A percentile compares a stretch with the other conserved stretches of the same genome.
Evolutionary conservation across 2,888 invertebrate species (phyloP).

Genomic region (Holacanthella duospinosa): DNA sequence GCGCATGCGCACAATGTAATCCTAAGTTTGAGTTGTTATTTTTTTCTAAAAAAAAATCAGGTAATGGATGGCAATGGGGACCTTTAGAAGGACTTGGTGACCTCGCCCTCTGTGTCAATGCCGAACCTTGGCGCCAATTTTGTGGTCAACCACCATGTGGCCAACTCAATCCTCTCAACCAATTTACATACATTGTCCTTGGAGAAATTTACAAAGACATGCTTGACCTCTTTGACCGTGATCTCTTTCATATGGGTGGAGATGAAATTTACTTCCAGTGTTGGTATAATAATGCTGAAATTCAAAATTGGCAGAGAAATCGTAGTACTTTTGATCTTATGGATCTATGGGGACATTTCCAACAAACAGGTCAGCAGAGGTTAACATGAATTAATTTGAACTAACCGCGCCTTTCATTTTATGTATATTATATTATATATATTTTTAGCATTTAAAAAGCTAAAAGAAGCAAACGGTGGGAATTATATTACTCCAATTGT

Average conservation of each 20-base stretch:
- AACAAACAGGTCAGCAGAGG: conserved; percentile 43
- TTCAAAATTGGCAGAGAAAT: conserved; percentile 55
- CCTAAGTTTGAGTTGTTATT: background rate
- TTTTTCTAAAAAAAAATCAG: conserved; percentile 20
- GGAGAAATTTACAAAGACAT: conserved; percentile 61
- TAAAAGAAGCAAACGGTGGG: conserved; percentile 50
- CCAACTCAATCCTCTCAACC: conserved; percentile 39
- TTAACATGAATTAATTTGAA: no score
- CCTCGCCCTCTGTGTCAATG: conserved; percentile 67
- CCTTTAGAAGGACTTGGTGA: conserved; percentile 54
- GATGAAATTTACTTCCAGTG: conserved; percentile 48
- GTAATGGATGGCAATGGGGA: conserved; percentile 40
- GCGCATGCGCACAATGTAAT: background rate
- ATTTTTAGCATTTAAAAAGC: conserved; percentile 46
- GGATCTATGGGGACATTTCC: conserved; percentile 64
- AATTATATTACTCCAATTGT: conserved; percentile 52
- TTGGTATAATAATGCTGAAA: conserved; percentile 63
- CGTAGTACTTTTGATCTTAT: conserved; percentile 52
- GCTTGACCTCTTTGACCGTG: conserved; percentile 52
- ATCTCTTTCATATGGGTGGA: conserved; percentile 55
- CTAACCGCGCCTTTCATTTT: background rate
- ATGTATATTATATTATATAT: background rate
- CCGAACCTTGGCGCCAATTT: conserved; percentile 58
- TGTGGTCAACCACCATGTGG: conserved; percentile 72
- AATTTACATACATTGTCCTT: conserved; percentile 36